Base-by-base conservation (phyloP, 2,888 invertebrate species). In the Chrysodeixis includens region DNA sequence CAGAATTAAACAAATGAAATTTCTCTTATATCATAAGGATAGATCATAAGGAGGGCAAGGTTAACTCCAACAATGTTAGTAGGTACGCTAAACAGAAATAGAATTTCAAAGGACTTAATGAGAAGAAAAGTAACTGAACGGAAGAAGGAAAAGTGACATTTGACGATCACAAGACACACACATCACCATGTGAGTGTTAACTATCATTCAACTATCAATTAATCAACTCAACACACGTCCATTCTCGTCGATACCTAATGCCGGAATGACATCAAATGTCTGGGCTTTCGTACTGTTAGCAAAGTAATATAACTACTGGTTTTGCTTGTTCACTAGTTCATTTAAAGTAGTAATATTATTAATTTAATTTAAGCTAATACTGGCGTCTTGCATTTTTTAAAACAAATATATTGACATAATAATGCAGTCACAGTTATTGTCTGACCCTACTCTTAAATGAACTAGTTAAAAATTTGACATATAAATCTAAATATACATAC, bases 121-220 rank as follows among this genome's bases (percentile, higher is more conserved):
- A 52, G 1, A 35, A 20, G 35, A 40, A 10, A 6, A 46, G 6
- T 22, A 2, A n/a, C n/a, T n/a, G n/a, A 35, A 32, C 22, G 0
- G 12, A 51, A 32, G 9, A 6, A 52, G 51, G 0, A 20, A 26
- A n/a, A 0, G 1, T 5, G 6, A 12, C 10, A 40, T n/a, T 0
- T 22, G 14, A 30, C 44, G 46, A 12, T 22, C 16, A 22, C 8
- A 16, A 56, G 49, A 6, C 1, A 18, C 46, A 56, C 12, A 51
- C 60, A n/a, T n/a, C n/a, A 32, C 35, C 32, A 35, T 5, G 14
- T 30, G 8, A 10, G 16, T 46, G 51, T 56, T n/a, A 51, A 30
- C 62, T 62, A 74, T 72, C 66, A 76, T 76, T 69, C 64, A 77
- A 76, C 56, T 70, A 69, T 77, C 64, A 64, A 20, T 56, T 53